phyloP scores from a whole-genome alignment of 2,113 vertebrate species.

The Aegotheles bennettii region DNA sequence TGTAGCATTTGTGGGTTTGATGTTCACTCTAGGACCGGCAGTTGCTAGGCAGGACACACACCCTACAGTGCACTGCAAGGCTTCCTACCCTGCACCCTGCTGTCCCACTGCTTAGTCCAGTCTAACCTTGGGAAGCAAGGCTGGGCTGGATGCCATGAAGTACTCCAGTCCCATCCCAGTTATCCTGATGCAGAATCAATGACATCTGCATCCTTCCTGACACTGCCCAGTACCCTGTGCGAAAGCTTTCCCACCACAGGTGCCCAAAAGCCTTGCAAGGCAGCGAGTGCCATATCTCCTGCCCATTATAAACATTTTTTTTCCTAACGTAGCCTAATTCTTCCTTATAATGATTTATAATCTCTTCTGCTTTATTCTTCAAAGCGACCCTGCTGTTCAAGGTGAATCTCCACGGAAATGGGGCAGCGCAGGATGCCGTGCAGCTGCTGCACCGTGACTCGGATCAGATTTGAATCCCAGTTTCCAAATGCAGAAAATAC shows the following conservation, averaged over 20 bases:
- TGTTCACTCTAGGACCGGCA: not conserved
- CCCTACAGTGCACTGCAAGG: not conserved
- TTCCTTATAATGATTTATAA: not conserved
- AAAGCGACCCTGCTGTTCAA: not conserved
- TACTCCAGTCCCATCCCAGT: not conserved
- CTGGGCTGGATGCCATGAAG: not conserved
- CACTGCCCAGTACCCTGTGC: accelerated
- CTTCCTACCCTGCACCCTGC: not conserved
- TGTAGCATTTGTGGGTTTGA: not conserved
- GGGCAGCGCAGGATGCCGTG: not conserved
- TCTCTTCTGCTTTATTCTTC: not conserved
- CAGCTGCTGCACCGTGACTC: not conserved
- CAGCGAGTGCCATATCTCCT: not conserved
- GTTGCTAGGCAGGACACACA: not conserved
- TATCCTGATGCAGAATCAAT: not conserved
- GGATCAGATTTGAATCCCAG: not conserved
- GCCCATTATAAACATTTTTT: accelerated
- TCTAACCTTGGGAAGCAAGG: not conserved
- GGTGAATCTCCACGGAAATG: not conserved
- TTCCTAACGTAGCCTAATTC: not conserved
- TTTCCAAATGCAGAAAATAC: not conserved
- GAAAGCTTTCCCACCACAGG: not conserved
- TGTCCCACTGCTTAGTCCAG: not conserved
- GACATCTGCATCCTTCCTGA: not conserved
- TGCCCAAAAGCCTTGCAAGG: not conserved